These are phyloP conservation scores for Conopomorpha cramerella DNA, from an alignment of 1,140 invertebrate genomes.

Conservation along the genomic window DNA sequence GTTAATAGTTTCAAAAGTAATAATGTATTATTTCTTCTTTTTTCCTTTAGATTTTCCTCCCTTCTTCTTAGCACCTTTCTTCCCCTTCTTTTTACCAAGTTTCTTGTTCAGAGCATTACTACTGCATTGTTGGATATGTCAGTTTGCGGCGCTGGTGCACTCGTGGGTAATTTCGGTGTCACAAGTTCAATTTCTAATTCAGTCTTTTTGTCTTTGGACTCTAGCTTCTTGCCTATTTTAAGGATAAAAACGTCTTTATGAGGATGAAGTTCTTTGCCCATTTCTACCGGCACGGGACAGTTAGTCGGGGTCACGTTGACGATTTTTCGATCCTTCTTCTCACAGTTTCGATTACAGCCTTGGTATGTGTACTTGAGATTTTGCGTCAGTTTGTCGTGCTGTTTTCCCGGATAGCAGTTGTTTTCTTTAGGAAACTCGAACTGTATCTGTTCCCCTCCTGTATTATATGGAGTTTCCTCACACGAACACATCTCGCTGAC, in stretches of 20 bases:
- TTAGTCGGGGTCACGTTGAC: slow-evolving; percentile 40
- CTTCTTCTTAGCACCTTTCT: slow-evolving; percentile 12
- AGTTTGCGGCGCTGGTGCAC: slow-evolving; percentile 13
- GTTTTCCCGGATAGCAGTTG: slow-evolving; percentile 12
- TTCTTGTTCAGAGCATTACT: slow-evolving; percentile 10
- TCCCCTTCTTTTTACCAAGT: slow-evolving; percentile 12
- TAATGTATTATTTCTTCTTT: slow-evolving; percentile 8
- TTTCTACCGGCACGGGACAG: slow-evolving; percentile 31
- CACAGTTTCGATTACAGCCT: slow-evolving; percentile 15
- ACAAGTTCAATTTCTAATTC: slow-evolving; percentile 48
- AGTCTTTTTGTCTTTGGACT: slow-evolving; percentile 48
- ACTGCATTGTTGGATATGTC: slow-evolving; percentile 30
- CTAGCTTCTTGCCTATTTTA: slow-evolving; percentile 48
- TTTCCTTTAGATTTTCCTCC: slow-evolving; percentile 14
- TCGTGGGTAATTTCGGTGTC: slow-evolving; percentile 44
- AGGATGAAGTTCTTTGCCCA: slow-evolving; percentile 32
- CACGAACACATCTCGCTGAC: slow-evolving; percentile 42
- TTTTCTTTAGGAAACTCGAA: slow-evolving; percentile 36
- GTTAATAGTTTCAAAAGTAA: no score
- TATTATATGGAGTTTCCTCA: slow-evolving; percentile 30
- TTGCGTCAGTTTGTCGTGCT: slow-evolving; percentile 22
- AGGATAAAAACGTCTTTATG: slow-evolving; percentile 47
- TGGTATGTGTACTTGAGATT: slow-evolving; percentile 41
- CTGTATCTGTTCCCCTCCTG: slow-evolving; percentile 45
- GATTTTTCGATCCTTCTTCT: slow-evolving; percentile 28